Conservation (phyloP, 2,797 vertebrate species). For the Threskiornis aethiopicus region DNA sequence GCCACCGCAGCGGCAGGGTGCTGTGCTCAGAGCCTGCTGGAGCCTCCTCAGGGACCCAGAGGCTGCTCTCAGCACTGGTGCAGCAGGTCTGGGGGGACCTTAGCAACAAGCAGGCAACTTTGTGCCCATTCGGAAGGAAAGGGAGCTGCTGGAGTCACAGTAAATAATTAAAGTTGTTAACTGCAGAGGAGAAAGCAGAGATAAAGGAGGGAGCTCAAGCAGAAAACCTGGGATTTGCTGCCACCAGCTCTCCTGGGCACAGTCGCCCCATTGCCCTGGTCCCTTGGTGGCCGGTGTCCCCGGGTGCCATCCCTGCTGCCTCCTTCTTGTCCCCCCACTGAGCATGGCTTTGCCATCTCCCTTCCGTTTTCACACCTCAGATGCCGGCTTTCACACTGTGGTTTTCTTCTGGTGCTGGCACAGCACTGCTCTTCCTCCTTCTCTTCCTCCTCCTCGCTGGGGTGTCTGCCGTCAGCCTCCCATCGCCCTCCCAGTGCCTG, state of each 20-base stretch:
- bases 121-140: background rate
- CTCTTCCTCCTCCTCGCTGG: background rate
- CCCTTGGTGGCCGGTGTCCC: background rate
- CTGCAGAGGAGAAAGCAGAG: constrained; percentile 31
- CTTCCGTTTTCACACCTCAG: background rate
- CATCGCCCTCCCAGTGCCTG: accelerated
- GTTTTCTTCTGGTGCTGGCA: background rate
- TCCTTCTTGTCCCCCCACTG: accelerated
- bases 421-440: background rate
- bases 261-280: accelerated
- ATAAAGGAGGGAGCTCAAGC: constrained; percentile 36
- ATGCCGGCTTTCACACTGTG: accelerated
- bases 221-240: constrained; percentile 45
- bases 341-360: background rate
- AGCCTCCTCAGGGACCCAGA: accelerated
- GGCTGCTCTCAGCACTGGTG: accelerated
- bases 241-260: background rate
- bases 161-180: constrained; percentile 66
- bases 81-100: background rate
- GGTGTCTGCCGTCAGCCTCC: background rate
- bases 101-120: constrained; percentile 31
- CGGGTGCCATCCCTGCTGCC: background rate
- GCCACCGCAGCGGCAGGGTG: accelerated
- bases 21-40: accelerated
- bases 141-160: constrained; percentile 23